A percentile compares a stretch with the other conserved stretches of the same genome.
Conservation (phyloP, 2,888 invertebrate species). For the Kryphioiulus occultus region DNA sequence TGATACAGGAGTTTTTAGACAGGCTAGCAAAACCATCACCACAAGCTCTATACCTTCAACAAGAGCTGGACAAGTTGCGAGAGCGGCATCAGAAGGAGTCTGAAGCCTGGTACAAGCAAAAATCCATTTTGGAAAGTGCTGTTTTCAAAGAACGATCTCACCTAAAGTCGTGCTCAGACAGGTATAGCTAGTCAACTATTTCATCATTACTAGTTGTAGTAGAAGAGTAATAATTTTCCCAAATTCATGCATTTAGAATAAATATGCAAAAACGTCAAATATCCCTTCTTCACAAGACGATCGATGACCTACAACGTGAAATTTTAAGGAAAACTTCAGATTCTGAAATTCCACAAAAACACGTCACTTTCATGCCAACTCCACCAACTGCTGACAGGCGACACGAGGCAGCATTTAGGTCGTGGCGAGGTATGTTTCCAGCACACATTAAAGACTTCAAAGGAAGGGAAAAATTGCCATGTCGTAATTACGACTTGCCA, state of each 20-base stretch:
- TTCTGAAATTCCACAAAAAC: not conserved
- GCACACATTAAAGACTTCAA: no score
- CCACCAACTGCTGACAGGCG: not conserved
- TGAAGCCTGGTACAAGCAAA: slow-evolving; percentile 11
- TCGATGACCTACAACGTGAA: not conserved
- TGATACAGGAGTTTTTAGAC: not conserved
- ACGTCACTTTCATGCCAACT: not conserved
- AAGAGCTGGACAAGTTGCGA: not conserved
- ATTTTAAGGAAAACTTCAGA: slow-evolving; percentile 2
- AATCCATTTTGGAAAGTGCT: not conserved
- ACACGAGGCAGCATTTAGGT: not conserved
- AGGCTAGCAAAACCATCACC: not conserved
- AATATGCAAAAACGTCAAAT: not conserved
- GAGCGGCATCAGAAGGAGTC: not conserved
- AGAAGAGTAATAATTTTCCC: not conserved
- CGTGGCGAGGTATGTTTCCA: not conserved
- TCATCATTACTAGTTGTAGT: not conserved
- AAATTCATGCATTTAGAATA: not conserved
- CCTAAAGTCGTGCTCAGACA: not conserved
- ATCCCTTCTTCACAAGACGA: not conserved
- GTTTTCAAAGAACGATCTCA: not conserved
- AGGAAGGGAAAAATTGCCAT: no score
- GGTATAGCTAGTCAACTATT: not conserved
- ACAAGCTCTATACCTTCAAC: not conserved
- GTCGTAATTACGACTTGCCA: no score